Base-by-base conservation (phyloP, 2,113 vertebrate species). In the Tetraodon nigroviridis region DNA sequence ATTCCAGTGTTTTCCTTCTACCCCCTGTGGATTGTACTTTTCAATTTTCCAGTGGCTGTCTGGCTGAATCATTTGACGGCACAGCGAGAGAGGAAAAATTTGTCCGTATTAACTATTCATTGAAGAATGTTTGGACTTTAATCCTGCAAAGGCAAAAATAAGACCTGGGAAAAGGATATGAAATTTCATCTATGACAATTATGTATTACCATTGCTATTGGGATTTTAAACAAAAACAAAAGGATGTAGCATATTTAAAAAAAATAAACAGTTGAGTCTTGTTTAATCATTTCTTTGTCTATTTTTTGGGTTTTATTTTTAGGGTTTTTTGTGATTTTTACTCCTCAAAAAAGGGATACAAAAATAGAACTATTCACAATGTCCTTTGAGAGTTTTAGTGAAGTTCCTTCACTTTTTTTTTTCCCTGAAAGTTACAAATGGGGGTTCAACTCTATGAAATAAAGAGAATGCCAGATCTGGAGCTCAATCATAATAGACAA, bases 41-140 rank as follows among this genome's bases (percentile, higher is more conserved):
- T 62, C 75, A 79, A 57, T 76, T 74, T 84, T 78, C 76, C 81
- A 69, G 59, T 52, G 58, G 57, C 64, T 80, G 78, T 84, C 78
- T 86, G 83, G 78, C 64, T 61, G 85, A 79, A 73, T 64, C 82
- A 88, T 82, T 71, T 80, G 64, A 73, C 63, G 77, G 73, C 65
- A 55, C 55, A 69, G 72, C 61, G 51, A 76, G 58, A 55, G 62
- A 76, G 61, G 61, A 68, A 82, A 79, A 71, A 69, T 51, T 55
- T 69, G 15, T 61, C 70, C 53, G 76, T 84, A 84, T 69, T 84
- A 81, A 75, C 68, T 67, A 71, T 78, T 55, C 69, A 61, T 27
- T 29, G 64, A 71, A 61, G 61, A 86, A 84, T 79, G 19, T 66
- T 82, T 75, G 77, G 76, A 74, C 50, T 55, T 54, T 44, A 61